Conservation (phyloP, 2,113 vertebrate species). For the Phycodurus eques region DNA sequence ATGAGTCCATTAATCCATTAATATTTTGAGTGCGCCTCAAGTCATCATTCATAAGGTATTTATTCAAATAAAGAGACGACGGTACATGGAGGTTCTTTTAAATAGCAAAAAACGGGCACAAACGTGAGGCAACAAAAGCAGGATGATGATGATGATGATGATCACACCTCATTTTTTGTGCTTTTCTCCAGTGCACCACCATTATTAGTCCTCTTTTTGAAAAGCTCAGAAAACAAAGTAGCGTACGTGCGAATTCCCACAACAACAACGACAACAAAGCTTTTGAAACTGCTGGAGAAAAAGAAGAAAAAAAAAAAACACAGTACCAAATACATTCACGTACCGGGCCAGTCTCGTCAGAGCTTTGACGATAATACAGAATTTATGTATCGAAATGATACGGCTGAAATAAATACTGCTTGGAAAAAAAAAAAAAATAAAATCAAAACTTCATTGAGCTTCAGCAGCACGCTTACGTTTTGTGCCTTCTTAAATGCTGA, state of each 20-base stretch:
- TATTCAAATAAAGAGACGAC: constrained; percentile 76
- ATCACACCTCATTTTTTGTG: constrained; percentile 25
- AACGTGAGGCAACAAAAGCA: constrained; percentile 51
- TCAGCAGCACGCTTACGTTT: too few species aligned
- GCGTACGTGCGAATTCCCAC: neutral
- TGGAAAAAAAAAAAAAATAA: neutral
- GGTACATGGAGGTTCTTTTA: constrained; percentile 63
- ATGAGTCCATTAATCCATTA: neutral
- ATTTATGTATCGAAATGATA: neutral
- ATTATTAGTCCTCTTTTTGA: neutral
- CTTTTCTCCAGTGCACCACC: neutral
- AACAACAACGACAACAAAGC: neutral
- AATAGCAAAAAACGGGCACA: constrained; percentile 67
- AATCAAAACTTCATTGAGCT: neutral
- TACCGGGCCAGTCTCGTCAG: neutral
- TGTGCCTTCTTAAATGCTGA: too few species aligned
- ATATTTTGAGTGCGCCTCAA: neutral
- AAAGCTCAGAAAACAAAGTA: neutral
- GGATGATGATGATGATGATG: constrained; percentile 14
- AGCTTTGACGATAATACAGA: neutral
- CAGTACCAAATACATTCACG: neutral
- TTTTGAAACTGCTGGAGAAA: neutral
- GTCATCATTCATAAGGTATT: constrained; percentile 53
- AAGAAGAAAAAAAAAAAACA: neutral
- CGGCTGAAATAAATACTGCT: neutral